Conservation (phyloP, 92 coral and sea anemone genomes). For the Zoanthus gigantus region DNA sequence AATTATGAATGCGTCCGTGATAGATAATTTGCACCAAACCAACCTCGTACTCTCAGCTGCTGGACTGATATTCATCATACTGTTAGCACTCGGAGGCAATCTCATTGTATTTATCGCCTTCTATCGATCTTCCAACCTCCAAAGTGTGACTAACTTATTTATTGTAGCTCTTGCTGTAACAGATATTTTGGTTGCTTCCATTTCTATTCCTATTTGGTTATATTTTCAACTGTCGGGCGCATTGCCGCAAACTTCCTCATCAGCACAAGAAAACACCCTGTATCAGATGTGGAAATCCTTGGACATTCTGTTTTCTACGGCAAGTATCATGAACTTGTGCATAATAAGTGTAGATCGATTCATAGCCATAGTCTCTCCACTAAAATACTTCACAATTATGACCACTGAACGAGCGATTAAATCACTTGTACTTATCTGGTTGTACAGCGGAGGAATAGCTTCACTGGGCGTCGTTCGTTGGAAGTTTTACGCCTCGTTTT, state of each 20-base stretch:
- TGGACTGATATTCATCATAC: conserved; percentile 59
- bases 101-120: conserved; percentile 77
- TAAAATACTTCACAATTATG: conserved; percentile 73
- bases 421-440: conserved; percentile 70
- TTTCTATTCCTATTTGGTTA: conserved; percentile 86
- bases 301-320: conserved; percentile 88
- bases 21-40: conserved; percentile 11
- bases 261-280: conserved; percentile 36
- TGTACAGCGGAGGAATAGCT: conserved; percentile 63
- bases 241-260: conserved; percentile 11
- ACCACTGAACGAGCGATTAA: conserved; percentile 64
- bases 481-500: conserved; percentile 67
- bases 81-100: conserved; percentile 75
- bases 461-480: conserved; percentile 57
- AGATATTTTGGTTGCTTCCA: conserved; percentile 76
- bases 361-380: conserved; percentile 75
- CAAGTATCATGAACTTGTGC: conserved; percentile 91
- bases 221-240: conserved; percentile 70
- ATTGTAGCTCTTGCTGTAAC: conserved; percentile 84
- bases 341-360: conserved; percentile 82
- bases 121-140: conserved; percentile 82
- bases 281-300: conserved; percentile 69
- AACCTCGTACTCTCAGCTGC: conserved; percentile 51
- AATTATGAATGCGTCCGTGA: conserved; percentile 23
- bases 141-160: conserved; percentile 76